Base-by-base conservation (phyloP, 2,797 vertebrate genomes). In the Chelmon rostratus region DNA sequence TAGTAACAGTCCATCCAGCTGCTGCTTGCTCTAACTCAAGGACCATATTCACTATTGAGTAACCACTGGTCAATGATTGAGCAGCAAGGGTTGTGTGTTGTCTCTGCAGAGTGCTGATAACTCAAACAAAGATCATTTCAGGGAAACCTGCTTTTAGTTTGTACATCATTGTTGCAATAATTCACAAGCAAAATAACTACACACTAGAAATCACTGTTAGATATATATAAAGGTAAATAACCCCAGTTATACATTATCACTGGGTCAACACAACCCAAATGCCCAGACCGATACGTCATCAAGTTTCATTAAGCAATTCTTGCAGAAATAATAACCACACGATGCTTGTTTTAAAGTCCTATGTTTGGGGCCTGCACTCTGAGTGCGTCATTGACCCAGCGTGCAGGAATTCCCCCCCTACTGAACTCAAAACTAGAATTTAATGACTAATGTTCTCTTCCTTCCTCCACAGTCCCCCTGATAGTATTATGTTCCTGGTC, bases 51-150 rank as follows among this genome's bases (percentile, higher is more conserved):
- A 68, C 37, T 81, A 75, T n/a, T n/a, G n/a, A n/a, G n/a, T n/a
- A 86, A 77, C 81, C 19, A 12, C 7, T 25, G 19, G 53, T 84
- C 33, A 73, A 58, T 78, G 31, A 75, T 66, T 86, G n/a, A 78
- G 1, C 3, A 1, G 4, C 40, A 42, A 68, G 8, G 23, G 18
- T 47, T 74, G n/a, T 35, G 65, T 63, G 23, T 61, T 18, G 11
- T 47, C 19, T 50, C 56, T 77, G 35, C 4, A 25, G 37, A 80
- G 69, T 25, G 18, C 56, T 1, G 8, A 31, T 69, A 23, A 10
- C 63, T 18, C 47, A 78, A 66, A 84, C 13, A 21, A 12, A 57
- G 9, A 38, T 71, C 19, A 67, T 64, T 46, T 33, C 15, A 38
- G 19, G 28, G 19, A 78, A 61, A 63, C 25, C 31, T 54, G 35